A percentile compares a stretch with the other conserved stretches of the same genome.
phyloP scores from a whole-genome alignment of 2,113 vertebrate genomes.

The Hippocampus mohnikei region DNA sequence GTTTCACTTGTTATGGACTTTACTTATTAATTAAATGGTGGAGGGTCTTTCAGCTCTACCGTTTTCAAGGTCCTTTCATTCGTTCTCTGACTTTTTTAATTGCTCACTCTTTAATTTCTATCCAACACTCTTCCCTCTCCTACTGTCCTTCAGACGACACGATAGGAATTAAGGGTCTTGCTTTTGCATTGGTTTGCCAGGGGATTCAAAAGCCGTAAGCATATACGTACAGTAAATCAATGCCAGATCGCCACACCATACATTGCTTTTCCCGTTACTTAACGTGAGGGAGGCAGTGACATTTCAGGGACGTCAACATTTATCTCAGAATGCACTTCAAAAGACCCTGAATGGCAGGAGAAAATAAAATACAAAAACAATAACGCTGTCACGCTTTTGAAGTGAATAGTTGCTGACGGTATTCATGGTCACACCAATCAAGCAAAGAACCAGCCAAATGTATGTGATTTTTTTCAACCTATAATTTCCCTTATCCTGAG shows the following conservation, averaged over 20 bases:
- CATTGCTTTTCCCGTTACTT: constrained; percentile 3
- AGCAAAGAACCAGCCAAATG: constrained; percentile 16
- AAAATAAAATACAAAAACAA: constrained; percentile 13
- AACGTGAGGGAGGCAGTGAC: constrained; percentile 9
- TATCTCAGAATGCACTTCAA: constrained; percentile 17
- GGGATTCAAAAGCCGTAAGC: constrained; percentile 42
- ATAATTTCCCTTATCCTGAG: constrained; percentile 16
- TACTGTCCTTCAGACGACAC: constrained; percentile 48
- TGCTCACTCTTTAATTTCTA: constrained; percentile 43
- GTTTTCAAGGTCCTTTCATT: constrained; percentile 61
- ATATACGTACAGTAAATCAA: constrained; percentile 30
- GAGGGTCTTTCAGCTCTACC: constrained; percentile 44
- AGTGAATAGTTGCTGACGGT: constrained; percentile 20
- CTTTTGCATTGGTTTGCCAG: constrained; percentile 44
- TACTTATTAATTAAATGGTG: constrained; percentile 66
- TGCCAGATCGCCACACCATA: constrained; percentile 8
- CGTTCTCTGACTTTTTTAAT: constrained; percentile 56
- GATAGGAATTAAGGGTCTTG: constrained; percentile 56
- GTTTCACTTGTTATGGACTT: constrained; percentile 56
- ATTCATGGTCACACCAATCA: constrained; percentile 35
- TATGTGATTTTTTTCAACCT: constrained; percentile 20
- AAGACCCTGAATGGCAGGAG: constrained; percentile 11
- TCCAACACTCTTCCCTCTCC: constrained; percentile 32
- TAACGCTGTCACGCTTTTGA: constrained; percentile 1
- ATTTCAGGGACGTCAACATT: constrained; percentile 27